These are phyloP conservation scores for Thymelicus lineola DNA, from an alignment of 2,888 invertebrate species.

Conservation along the genomic window DNA sequence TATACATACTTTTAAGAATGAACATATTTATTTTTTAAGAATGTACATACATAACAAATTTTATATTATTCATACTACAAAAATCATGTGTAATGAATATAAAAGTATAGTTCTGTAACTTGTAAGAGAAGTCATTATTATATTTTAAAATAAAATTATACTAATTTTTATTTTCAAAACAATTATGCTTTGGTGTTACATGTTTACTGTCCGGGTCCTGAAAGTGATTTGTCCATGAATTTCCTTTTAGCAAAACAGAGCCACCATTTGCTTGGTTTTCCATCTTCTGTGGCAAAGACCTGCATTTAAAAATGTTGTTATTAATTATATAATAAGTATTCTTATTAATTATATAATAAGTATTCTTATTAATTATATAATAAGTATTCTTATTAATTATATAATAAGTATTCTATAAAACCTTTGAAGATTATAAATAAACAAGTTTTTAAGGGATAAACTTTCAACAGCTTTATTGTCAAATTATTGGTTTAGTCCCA, in stretches of 20 bases:
- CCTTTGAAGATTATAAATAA: neutral
- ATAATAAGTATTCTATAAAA: no score
- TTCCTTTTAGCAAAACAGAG: conserved; percentile 99
- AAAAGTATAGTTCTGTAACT: neutral
- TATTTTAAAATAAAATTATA: conserved; percentile 25
- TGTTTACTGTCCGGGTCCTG: conserved; percentile 92
- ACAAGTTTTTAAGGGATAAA: neutral
- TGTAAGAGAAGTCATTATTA: conserved; percentile 17
- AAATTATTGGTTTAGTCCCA: no score
- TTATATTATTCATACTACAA: neutral
- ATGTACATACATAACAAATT: neutral
- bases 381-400: no score
- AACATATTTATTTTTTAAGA: conserved; percentile 3
- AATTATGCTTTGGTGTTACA: conserved; percentile 33
- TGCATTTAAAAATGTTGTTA: conserved; percentile 46
- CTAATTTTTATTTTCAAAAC: conserved; percentile 38
- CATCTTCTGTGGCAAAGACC: conserved; percentile 94
- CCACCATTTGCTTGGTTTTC: conserved; percentile 99
- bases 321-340: no score
- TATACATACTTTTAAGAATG: neutral
- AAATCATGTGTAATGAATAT: neutral
- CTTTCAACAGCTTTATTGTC: no score
- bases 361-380: no score
- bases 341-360: no score
- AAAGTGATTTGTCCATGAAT: conserved; percentile 99